phyloP scores from a whole-genome alignment of 2,888 invertebrate species.

The Sphinx pinastri region DNA sequence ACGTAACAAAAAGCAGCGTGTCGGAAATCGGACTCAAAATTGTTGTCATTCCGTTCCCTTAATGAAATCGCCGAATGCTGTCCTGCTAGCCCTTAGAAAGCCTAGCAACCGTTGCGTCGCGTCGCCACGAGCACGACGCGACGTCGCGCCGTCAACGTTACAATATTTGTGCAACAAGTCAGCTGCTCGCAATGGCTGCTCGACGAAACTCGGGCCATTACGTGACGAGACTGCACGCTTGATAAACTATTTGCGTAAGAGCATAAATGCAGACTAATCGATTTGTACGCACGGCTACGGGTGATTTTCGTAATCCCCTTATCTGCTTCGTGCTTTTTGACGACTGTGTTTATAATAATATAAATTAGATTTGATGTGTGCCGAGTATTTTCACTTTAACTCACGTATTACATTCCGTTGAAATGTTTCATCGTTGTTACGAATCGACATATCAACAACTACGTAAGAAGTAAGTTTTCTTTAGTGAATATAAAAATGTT shows the following conservation, averaged over 20 bases:
- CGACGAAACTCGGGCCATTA: slow-evolving; percentile 63
- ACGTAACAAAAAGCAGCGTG: no score
- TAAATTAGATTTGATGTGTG: slow-evolving; percentile 23
- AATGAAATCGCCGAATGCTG: no score
- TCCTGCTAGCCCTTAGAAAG: neutral
- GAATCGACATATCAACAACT: no score
- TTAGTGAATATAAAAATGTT: no score
- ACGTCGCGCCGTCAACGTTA: slow-evolving; percentile 47
- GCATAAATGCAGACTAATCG: slow-evolving; percentile 70
- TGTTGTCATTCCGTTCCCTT: no score
- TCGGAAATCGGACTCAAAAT: no score
- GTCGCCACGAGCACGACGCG: slow-evolving; percentile 43
- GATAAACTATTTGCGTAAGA: slow-evolving; percentile 77
- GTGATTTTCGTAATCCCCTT: slow-evolving; percentile 75
- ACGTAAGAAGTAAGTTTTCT: no score
- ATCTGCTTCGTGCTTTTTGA: slow-evolving; percentile 63
- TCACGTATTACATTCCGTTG: neutral
- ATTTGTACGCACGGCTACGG: slow-evolving; percentile 75
- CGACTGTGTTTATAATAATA: slow-evolving; percentile 50
- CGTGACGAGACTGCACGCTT: slow-evolving; percentile 75
- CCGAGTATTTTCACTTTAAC: neutral
- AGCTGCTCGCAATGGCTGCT: slow-evolving; percentile 41
- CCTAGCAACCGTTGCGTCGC: neutral
- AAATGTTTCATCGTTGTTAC: no score
- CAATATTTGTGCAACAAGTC: slow-evolving; percentile 65